Conservation (phyloP, 2,888 invertebrate species). For the Elegia similella region DNA sequence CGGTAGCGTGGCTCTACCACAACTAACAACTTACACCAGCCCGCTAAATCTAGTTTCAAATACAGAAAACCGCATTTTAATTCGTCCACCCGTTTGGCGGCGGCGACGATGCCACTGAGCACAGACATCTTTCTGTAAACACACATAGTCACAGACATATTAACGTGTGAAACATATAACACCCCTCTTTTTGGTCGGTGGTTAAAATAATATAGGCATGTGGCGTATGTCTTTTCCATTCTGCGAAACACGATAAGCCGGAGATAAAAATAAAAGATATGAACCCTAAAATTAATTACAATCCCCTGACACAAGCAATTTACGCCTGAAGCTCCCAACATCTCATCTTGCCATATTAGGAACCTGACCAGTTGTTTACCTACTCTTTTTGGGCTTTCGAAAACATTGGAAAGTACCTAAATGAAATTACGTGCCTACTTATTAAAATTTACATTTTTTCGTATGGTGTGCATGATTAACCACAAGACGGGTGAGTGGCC, state of each 20-base stretch:
- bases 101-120: too few relatives aligned
- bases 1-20: too few relatives aligned
- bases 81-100: too few relatives aligned
- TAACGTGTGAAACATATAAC: too few relatives aligned
- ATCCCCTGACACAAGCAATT: slow-evolving; percentile 58
- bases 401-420: slow-evolving; percentile 49
- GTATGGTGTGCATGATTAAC: not conserved
- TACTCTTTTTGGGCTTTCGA: slow-evolving; percentile 69
- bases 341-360: slow-evolving; percentile 60
- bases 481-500: too few relatives aligned
- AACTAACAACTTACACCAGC: too few relatives aligned
- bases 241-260: slow-evolving; percentile 20
- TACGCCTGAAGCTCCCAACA: slow-evolving; percentile 60
- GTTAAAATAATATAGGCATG: too few relatives aligned
- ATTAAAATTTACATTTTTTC: slow-evolving; percentile 14
- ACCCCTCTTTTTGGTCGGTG: too few relatives aligned
- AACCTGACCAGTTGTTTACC: slow-evolving; percentile 48
- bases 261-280: slow-evolving; percentile 40
- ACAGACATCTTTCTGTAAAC: too few relatives aligned
- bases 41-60: too few relatives aligned
- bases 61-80: too few relatives aligned
- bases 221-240: not conserved
- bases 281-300: slow-evolving; percentile 64
- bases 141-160: too few relatives aligned
- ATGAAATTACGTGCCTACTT: slow-evolving; percentile 21